Base-by-base conservation (phyloP, 2,888 invertebrate species). In the Hemicrepidius hirtus region DNA sequence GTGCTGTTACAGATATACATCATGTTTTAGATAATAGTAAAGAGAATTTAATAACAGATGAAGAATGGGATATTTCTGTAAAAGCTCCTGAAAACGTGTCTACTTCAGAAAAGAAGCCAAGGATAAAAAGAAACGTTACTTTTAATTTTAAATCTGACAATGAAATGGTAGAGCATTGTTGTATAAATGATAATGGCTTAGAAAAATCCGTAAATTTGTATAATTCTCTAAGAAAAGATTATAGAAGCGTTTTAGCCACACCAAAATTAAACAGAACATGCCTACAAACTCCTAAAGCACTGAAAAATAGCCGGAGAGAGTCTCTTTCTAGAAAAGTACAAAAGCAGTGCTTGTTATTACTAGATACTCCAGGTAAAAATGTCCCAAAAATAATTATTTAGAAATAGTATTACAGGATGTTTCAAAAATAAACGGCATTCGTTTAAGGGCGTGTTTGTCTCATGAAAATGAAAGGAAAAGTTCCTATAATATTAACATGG, bases 261-360 rank as follows among this genome's bases (percentile, higher is more conserved):
- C 64, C 64, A 16, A 49, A 64, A 50, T 7, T 46, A 3, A 24
- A 64, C 28, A 49, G 64, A 37, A 6, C 50, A 10, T 18, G 18
- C 12, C 20, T 64, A 49, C 49, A 64, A 10, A 50, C 64, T 0
- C 49, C 64, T 7, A 46, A 46, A 32, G 37, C 20, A n/a, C 1
- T 10, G 9, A 32, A 32, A 3, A 50, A 13, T n/a, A 16, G 6
- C 5, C 13, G 21, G 4, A 28, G 5, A 13, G 20, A 64, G 18
- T 13, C 18, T n/a, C 5, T 64, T 16, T 64, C 64, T 9, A 49
- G 28, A n/a, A 64, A 35, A 13, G 12, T 64, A 9, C 49, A 64
- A 24, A 49, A 35, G n/a, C 64, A 64, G 21, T 64, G 64, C n/a
- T 50, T 64, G 32, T 21, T 64, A 7, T 21, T 64, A 6, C 37